These are phyloP conservation scores for Mormyrops boulengeri DNA, from an alignment of 2,797 vertebrate species.

Conservation along the genomic window DNA sequence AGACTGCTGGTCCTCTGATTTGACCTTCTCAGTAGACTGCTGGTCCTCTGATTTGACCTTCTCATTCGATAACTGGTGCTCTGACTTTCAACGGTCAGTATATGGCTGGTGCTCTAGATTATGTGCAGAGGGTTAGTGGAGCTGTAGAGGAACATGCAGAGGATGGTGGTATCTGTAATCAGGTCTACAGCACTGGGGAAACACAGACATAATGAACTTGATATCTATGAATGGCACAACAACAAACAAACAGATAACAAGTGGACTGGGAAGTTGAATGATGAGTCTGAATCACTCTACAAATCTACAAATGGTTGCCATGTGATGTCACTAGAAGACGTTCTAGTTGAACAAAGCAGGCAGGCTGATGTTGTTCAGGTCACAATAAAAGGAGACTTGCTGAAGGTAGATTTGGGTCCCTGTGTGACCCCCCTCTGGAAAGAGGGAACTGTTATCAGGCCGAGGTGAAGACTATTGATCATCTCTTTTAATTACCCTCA, in stretches of 20 bases:
- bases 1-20: background rate
- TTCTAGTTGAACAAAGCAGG: background rate
- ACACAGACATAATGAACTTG: background rate
- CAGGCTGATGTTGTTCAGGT: background rate
- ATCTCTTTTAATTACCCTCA: slow-evolving; percentile 78
- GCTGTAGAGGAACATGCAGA: background rate
- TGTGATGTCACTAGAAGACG: background rate
- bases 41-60: background rate
- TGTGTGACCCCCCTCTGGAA: slow-evolving; percentile 24
- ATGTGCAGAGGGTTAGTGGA: background rate
- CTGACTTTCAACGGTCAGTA: background rate
- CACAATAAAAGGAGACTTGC: background rate
- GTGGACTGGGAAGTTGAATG: background rate
- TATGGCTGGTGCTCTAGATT: background rate
- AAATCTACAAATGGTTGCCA: background rate
- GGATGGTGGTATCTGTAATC: background rate
- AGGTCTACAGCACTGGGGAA: background rate
- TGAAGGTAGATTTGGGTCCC: background rate
- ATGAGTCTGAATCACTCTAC: background rate
- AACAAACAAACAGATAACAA: background rate
- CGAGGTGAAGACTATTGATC: slow-evolving; percentile 66
- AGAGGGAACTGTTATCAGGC: slow-evolving; percentile 63
- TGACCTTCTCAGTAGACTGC: background rate
- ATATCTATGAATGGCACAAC: background rate
- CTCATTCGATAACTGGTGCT: background rate